Conservation (phyloP, 1,140 invertebrate genomes). For the Euschistus heros region DNA sequence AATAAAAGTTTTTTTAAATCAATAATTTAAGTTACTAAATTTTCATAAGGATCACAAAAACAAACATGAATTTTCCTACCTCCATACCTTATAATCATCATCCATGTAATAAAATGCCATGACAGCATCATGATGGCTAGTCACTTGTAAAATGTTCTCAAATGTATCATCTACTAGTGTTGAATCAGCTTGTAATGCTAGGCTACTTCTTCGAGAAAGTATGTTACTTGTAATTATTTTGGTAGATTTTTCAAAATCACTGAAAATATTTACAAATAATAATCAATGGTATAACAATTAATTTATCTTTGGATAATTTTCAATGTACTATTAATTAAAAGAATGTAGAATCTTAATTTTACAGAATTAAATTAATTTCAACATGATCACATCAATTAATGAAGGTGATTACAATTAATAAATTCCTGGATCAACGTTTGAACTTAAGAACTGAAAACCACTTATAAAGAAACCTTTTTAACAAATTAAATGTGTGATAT, state of each 20-base stretch:
- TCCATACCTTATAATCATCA: slow-evolving; percentile 61
- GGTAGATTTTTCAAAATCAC: slow-evolving; percentile 18
- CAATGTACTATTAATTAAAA: too few species aligned
- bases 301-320: too few species aligned
- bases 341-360: too few species aligned
- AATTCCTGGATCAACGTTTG: too few species aligned
- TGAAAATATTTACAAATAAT: neutral
- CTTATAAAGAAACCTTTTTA: too few species aligned
- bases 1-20: neutral
- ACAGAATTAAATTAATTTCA: too few species aligned
- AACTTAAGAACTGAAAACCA: too few species aligned
- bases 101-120: slow-evolving; percentile 86
- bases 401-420: too few species aligned
- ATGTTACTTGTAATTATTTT: slow-evolving; percentile 17
- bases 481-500: too few species aligned
- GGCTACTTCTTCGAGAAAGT: slow-evolving; percentile 25
- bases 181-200: neutral
- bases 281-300: too few species aligned
- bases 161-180: slow-evolving; percentile 54
- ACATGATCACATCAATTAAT: too few species aligned
- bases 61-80: neutral
- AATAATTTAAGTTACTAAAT: neutral
- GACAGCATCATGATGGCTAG: slow-evolving; percentile 71
- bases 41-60: neutral
- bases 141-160: slow-evolving; percentile 69